Evolutionary conservation across 2,888 invertebrate species (phyloP).

Genomic region (Criorhina ranunculi): DNA sequence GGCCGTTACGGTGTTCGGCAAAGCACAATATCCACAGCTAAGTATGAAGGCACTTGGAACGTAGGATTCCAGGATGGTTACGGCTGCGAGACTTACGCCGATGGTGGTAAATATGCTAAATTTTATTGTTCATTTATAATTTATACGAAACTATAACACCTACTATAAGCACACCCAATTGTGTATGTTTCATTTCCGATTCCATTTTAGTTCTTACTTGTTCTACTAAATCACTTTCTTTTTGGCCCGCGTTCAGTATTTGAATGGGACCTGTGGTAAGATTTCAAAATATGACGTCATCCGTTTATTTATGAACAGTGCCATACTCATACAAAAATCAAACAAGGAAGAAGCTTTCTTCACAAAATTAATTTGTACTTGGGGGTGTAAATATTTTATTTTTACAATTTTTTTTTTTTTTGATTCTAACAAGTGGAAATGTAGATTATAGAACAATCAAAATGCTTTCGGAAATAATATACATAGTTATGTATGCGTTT

Average conservation of each 20-base stretch:
- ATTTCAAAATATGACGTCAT: slow-evolving; percentile 67
- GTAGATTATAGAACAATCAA: slow-evolving; percentile 17
- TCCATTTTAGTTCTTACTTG: slow-evolving; percentile 36
- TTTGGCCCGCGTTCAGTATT: slow-evolving; percentile 65
- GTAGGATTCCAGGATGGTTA: slow-evolving; percentile 99
- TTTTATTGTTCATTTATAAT: slow-evolving; percentile 3
- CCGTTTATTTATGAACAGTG: slow-evolving; percentile 62
- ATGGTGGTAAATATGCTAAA: slow-evolving; percentile 92
- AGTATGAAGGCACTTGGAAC: slow-evolving; percentile 99
- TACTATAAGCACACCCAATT: not conserved
- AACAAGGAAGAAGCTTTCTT: slow-evolving; percentile 50
- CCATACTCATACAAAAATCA: slow-evolving; percentile 53
- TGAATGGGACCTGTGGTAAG: slow-evolving; percentile 54
- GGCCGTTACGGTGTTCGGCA: slow-evolving; percentile 99
- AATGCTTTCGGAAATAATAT: slow-evolving; percentile 29
- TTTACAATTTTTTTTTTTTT: slow-evolving; percentile 25
- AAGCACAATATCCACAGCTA: slow-evolving; percentile 97
- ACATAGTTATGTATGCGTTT: slow-evolving; percentile 3
- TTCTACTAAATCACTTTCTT: slow-evolving; percentile 59
- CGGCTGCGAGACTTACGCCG: slow-evolving; percentile 99
- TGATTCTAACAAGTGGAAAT: slow-evolving; percentile 46
- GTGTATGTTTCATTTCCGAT: slow-evolving; percentile 33
- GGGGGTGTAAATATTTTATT: slow-evolving; percentile 58
- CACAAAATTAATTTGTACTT: slow-evolving; percentile 47
- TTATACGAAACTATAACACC: slow-evolving; percentile 9